Evolutionary conservation across 1,140 invertebrate genomes (phyloP).

Genomic region (Tetranychus cinnabarinus): DNA sequence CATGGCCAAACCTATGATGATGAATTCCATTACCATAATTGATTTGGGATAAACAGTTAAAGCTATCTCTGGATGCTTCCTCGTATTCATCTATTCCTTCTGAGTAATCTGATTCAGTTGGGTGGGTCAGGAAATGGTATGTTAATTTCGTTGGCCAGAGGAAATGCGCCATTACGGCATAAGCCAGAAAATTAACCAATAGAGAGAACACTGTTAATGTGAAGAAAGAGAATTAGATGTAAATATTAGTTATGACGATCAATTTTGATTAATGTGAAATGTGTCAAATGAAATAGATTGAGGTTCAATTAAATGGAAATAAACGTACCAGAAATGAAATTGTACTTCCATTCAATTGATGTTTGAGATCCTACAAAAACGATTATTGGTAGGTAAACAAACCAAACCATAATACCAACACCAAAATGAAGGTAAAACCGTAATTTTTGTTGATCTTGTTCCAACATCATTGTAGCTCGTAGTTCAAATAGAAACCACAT

Average conservation of each 20-base stretch:
- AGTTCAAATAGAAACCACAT: constrained; percentile 80
- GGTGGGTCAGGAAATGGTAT: constrained; percentile 4
- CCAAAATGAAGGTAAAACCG: constrained; percentile 88
- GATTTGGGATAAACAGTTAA: background rate
- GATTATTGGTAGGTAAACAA: constrained; percentile 82
- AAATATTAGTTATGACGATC: background rate
- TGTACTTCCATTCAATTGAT: constrained; percentile 79
- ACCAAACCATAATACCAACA: constrained; percentile 90
- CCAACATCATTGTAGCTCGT: constrained; percentile 70
- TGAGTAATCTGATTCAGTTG: background rate
- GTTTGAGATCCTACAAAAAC: constrained; percentile 78
- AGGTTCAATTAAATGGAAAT: background rate
- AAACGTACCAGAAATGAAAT: constrained; percentile 60
- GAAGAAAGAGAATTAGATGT: constrained; percentile 2
- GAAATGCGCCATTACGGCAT: constrained; percentile 74
- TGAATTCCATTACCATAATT: background rate
- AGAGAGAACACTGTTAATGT: constrained; percentile 54
- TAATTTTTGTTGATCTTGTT: constrained; percentile 66
- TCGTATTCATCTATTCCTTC: constrained; percentile 5
- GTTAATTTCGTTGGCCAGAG: constrained; percentile 41
- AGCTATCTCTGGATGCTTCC: background rate
- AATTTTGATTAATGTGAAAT: no score
- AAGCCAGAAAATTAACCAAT: constrained; percentile 76
- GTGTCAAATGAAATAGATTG: no score
- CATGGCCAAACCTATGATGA: background rate